Conservation (phyloP, 2,113 vertebrate species). For the Malurus melanocephalus region DNA sequence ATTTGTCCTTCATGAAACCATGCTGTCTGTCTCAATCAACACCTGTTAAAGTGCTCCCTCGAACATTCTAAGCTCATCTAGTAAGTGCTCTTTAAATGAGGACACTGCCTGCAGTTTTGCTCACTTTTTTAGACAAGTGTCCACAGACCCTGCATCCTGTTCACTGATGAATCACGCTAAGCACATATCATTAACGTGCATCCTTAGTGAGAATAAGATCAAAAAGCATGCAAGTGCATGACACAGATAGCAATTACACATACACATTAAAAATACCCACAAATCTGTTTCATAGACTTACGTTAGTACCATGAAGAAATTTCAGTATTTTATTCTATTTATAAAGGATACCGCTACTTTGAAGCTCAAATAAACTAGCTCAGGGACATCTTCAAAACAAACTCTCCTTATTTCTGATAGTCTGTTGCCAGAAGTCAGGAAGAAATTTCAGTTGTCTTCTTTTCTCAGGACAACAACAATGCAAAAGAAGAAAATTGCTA, state of each 20-base stretch:
- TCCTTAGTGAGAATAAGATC: background rate
- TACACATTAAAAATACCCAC: background rate
- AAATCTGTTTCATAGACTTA: background rate
- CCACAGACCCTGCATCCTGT: background rate
- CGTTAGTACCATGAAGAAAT: background rate
- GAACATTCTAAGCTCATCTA: fast-evolving
- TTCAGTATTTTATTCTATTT: background rate
- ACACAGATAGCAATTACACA: background rate
- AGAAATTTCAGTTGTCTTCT: background rate
- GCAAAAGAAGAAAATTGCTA: background rate
- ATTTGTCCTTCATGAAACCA: background rate
- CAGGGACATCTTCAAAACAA: background rate
- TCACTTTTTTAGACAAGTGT: background rate
- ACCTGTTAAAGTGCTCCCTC: background rate
- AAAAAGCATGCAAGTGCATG: background rate
- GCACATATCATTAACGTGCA: fast-evolving
- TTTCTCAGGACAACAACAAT: fast-evolving
- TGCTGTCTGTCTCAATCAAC: background rate
- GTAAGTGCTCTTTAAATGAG: background rate
- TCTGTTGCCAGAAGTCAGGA: background rate
- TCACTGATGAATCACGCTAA: background rate
- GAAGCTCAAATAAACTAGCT: background rate
- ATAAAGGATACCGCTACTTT: background rate
- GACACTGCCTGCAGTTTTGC: background rate
- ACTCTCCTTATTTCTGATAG: background rate